A percentile compares a stretch with the other conserved stretches of the same genome.
Conservation (phyloP, 2,113 vertebrate species). For the Pardalotus punctatus region DNA sequence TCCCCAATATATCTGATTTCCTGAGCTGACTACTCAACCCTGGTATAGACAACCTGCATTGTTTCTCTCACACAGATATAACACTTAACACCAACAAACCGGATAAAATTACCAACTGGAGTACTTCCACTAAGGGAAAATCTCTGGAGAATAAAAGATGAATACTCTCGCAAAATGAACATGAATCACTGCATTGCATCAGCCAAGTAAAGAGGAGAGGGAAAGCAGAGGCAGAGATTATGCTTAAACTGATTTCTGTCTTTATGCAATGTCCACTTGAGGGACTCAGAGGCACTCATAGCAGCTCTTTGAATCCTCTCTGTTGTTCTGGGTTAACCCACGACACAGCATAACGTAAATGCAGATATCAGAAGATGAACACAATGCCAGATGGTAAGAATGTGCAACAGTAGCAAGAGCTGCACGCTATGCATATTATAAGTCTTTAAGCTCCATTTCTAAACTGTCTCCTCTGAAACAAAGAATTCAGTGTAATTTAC, state of each 20-base stretch:
- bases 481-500: background rate
- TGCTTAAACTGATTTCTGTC: background rate
- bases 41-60: background rate
- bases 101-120: background rate
- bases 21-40: background rate
- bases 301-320: background rate
- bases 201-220: background rate
- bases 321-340: background rate
- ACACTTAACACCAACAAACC: background rate
- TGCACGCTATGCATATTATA: background rate
- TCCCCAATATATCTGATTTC: background rate
- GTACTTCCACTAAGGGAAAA: background rate
- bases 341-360: background rate
- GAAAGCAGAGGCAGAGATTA: background rate
- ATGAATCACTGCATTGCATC: background rate
- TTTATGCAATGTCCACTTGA: background rate
- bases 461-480: background rate
- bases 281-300: background rate
- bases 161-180: background rate
- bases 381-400: background rate
- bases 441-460: background rate
- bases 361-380: background rate
- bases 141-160: background rate
- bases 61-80: background rate
- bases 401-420: background rate